Percentiles rank a stretch among this genome's conserved stretches.
These are phyloP conservation scores for Polia nebulosa DNA, from an alignment of 2,888 invertebrate species.

Conservation along the genomic window DNA sequence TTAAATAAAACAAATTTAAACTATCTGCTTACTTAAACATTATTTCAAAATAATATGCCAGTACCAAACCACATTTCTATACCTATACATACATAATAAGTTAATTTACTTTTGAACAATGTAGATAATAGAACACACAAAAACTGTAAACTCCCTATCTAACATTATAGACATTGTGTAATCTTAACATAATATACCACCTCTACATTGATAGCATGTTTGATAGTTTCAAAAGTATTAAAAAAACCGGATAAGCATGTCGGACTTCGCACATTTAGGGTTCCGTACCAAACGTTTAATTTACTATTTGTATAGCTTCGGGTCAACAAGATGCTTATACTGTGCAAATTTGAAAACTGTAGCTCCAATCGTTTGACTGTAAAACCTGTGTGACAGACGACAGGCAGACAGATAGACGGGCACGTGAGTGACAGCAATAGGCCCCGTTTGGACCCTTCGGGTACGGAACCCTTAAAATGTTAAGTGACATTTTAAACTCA, in stretches of 20 bases:
- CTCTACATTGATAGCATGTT: conserved; percentile 1
- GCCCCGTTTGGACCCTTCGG: no score
- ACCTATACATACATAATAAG: neutral
- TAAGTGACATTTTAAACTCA: neutral
- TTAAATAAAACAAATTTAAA: neutral
- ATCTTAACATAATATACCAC: neutral
- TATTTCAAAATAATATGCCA: neutral
- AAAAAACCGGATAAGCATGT: no score
- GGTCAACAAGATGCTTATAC: no score
- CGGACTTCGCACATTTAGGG: no score
- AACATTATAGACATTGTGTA: neutral
- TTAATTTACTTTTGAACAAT: neutral
- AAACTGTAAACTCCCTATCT: conserved; percentile 3
- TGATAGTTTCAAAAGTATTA: neutral
- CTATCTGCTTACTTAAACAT: neutral
- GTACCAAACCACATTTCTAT: neutral
- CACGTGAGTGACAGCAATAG: no score
- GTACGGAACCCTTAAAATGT: neutral
- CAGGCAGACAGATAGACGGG: no score
- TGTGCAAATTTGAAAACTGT: no score
- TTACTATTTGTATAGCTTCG: no score
- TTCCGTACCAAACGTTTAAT: no score
- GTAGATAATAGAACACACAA: conserved; percentile 2
- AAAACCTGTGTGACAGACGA: no score
- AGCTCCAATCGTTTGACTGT: no score